Base-by-base conservation (phyloP, 53 echinoderm and acorn worm species). In the Holothuria leucospilota region DNA sequence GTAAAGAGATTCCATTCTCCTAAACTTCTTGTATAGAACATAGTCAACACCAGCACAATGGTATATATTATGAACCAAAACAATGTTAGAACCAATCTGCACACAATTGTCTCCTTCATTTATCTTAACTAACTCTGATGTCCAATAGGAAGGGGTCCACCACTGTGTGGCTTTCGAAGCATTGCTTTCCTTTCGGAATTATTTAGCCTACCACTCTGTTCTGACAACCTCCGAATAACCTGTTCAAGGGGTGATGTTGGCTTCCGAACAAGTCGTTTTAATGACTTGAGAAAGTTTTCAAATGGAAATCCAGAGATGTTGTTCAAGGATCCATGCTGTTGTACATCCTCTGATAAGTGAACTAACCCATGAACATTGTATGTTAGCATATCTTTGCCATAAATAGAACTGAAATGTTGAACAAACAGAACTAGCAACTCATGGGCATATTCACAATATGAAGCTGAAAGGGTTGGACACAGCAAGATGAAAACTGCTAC, bases 291-390 rank as follows among this genome's bases (percentile, higher is more conserved):
- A 30, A 85, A 71, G 23, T 85, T 85, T 30, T 71, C 71, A 30
- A 85, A 85, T 16, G 40, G 71, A n/a, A 85, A 85, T 1, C 71
- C 70, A 85, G 71, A 85, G 10, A 85, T 71, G 56, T 85, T 85
- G 73, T 85, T n/a, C 20, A 85, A 56, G 34, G 59, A 10, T 21
- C 85, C 85, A 85, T 29, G 27, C 39, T 12, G 8, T 59, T 56
- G 1, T 2, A 58, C 71, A 56, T 72, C 85, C 12, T 30, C 72
- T 15, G 72, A 18, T 28, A 85, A 51, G 27, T 85, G 85, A 8
- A 58, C 39, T 29, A 85, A 34, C 5, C 85, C 71, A 53, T 85
- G 85, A 58, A 85, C 72, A 71, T 85, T 71, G 39, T 71, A 84
- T 4, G 68, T 39, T 6, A 84, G 6, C 68, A 84, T 67, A 20